Percentiles rank a stretch among this genome's conserved stretches.
These are phyloP conservation scores for Pseudocheirus occidentalis DNA, from an alignment of 2,797 vertebrate species.

Conservation along the genomic window DNA sequence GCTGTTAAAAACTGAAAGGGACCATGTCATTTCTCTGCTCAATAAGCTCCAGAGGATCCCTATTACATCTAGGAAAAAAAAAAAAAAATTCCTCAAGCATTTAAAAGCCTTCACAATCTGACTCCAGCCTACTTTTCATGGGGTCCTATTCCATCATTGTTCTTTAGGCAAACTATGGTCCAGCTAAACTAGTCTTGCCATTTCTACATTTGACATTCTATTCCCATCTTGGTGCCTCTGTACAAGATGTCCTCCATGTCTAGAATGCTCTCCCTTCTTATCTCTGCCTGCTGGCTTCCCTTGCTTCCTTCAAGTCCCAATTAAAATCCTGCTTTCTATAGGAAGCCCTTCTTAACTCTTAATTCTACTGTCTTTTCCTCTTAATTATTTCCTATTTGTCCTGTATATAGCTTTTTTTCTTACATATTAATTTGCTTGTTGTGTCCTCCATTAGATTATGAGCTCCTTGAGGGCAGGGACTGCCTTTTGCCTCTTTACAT, in stretches of 20 bases:
- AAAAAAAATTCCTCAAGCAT: neutral
- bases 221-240: neutral
- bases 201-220: neutral
- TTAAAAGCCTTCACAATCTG: neutral
- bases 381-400: neutral
- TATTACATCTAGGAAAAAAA: neutral
- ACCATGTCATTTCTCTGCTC: neutral
- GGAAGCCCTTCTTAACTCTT: neutral
- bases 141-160: neutral
- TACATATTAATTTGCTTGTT: neutral
- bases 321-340: neutral
- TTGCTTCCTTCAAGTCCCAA: neutral
- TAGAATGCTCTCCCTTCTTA: neutral
- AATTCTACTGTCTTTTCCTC: neutral
- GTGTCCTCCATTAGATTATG: neutral
- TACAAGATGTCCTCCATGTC: neutral
- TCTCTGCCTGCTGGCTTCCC: neutral
- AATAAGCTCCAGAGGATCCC: neutral
- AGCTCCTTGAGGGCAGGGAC: neutral
- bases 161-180: neutral
- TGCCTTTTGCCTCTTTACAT: neutral
- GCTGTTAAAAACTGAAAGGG: neutral
- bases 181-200: neutral
- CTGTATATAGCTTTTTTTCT: neutral
- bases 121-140: neutral